Base-by-base conservation (phyloP, 2,888 invertebrate species). In the Diarsia brunnea region DNA sequence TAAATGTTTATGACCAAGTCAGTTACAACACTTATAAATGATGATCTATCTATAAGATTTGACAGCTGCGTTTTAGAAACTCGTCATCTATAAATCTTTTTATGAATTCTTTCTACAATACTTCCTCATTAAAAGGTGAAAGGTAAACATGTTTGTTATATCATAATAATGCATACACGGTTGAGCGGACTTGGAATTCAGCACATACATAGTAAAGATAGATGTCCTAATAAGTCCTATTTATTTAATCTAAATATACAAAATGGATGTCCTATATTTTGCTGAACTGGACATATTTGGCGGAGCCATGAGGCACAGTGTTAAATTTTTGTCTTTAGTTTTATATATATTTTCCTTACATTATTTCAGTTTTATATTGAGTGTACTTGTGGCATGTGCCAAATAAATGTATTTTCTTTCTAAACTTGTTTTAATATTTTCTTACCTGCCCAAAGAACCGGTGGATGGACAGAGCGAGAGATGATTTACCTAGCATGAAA, bases 111-210 rank as follows among this genome's bases (percentile, higher is more conserved):
- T 21, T 38, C 61, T n/a, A 31, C 27, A 11, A 27, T n/a, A 19
- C 5, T 49, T 49, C 24, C 10, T 3, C n/a, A 21, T 24, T 16
- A 2, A 68, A 51, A 69, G 4, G 53, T 31, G 27, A 70, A 72
- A 72, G 70, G 12, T 70, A 21, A 71, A 71, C 24, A 43, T 71
- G 21, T 69, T 21, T 70, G 27, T 70, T 71, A 70, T 4, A n/a
- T 38, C 38, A 38, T 27, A 70, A 70, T 27, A 43, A 24, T 12
- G 10, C 47, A 19, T 38, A 66, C 31, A 16, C n/a, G 0, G 16
- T 2, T 43, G 24, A 19, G 49, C 1, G 10, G 24, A 49, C 24
- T 38, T 69, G 4, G 4, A 27, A 71, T 47, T 69, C 1, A 16
- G 8, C 3, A 60, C 14, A 45, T 5, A 19, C 7, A 31, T 38